Base-by-base conservation (phyloP, 2,797 vertebrate species). In the Protosalanx chinensis region DNA sequence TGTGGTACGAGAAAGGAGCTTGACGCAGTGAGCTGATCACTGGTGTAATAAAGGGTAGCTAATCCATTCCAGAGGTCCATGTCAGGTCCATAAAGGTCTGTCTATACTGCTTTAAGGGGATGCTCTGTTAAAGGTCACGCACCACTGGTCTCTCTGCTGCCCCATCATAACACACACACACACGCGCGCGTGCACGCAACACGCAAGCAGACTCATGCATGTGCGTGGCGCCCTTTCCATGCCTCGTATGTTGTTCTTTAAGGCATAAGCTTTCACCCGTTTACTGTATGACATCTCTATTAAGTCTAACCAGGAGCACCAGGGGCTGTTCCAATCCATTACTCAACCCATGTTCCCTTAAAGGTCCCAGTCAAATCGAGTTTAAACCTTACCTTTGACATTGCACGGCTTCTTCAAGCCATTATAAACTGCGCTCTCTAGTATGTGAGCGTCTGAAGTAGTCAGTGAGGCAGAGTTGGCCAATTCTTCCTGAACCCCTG, bases 1-100 rank as follows among this genome's bases (percentile, higher is more conserved):
- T 70, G 64, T 71, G 73, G 74, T 20, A 67, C 15, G 61, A 69
- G 57, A 37, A 68, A 77, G 62, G 63, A 71, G 46, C 5, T 5
- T 33, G 77, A 64, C 65, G 76, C 57, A 76, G 62, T 30, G 67
- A 71, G 70, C 20, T 32, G 71, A 85, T 86, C 83, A 72, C 77
- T 82, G 73, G 65, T 2, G 70, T 27, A 74, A 49, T 77, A 87
- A 87, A 88, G 85, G 81, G 81, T 79, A 77, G 59, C 74, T 71
- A 68, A 70, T 62, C 61, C 72, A 33, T 78, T 73, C 75, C 33
- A 68, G 65, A 53, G 60, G 68, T 75, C 76, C 35, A 73, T 37
- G 51, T 81, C 72, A 56, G 75, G 58, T 60, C 65, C 56, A 69
- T 53, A 72, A 78, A 70, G 72, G 71, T 61, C 73, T n/a, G 76